These are phyloP conservation scores for Heteronetta atricapilla DNA, from an alignment of 2,113 vertebrate genomes.

Conservation along the genomic window DNA sequence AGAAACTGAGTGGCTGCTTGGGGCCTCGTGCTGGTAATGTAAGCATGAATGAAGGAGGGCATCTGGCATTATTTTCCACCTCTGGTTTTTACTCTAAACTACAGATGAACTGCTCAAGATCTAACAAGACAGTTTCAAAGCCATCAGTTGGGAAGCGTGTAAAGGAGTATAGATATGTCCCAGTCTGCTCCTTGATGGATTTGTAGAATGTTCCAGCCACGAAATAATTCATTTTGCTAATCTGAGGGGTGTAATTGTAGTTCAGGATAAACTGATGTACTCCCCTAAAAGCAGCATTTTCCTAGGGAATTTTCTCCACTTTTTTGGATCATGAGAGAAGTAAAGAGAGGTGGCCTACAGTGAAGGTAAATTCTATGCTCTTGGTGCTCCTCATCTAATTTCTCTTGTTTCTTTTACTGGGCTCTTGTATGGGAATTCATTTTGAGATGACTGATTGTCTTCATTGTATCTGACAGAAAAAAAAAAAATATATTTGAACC, in stretches of 20 bases:
- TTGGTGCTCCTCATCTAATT: not conserved
- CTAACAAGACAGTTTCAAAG: not conserved
- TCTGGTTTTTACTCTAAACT: not conserved
- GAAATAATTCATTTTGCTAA: not conserved
- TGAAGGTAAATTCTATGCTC: not conserved
- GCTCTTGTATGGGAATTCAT: not conserved
- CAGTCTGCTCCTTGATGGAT: not conserved
- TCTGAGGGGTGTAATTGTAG: not conserved
- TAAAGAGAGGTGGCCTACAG: not conserved
- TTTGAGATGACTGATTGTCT: not conserved
- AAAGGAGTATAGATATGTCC: not conserved
- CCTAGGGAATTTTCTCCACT: not conserved
- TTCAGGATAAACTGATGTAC: not conserved
- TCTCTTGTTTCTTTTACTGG: not conserved
- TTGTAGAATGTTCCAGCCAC: not conserved
- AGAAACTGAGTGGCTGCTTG: not conserved
- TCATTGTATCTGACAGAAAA: not conserved
- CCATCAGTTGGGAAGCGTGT: rapidly evolving
- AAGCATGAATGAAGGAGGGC: not conserved
- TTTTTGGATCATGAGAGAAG: not conserved
- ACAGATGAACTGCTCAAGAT: not conserved
- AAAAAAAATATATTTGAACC: not conserved
- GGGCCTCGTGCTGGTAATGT: not conserved
- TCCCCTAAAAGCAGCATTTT: not conserved
- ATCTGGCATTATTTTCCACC: not conserved